Evolutionary conservation across 2,797 vertebrate genomes (phyloP), one percentile per base, ranked within the genome.

Genomic region (Dallia pectoralis): DNA sequence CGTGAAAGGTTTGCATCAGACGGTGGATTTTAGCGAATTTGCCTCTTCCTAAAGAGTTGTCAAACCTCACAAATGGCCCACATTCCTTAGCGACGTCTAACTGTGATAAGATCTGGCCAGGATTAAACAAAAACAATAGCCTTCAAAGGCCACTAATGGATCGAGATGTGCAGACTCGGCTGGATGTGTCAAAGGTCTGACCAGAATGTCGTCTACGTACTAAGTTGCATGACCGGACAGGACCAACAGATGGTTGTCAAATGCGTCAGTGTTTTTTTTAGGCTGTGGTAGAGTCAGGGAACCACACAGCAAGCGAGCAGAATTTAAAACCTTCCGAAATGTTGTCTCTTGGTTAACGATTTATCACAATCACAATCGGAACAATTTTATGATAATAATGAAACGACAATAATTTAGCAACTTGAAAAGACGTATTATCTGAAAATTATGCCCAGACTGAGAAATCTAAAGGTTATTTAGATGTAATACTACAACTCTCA

Each of bases 101-200:
- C 19, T 75, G 44, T 56, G 53, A 74, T 67, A 76, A 48, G 69
- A 76, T 72, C 69, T 53, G n/a, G 51, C 62, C 71, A 7, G 27
- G 36, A 25, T 49, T 68, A 69, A 5, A 22, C n/a, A 33, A 56
- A 18, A 33, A 25, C 53, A 80, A 83, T 27, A 27, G 64, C 22
- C 47, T 73, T 82, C 75, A 72, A 82, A 78, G 36, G 74, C 47
- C 68, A 75, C n/a, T 81, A 80, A 82, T 79, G 71, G 67, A 63
- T 74, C 25, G 49, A 74, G 80, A 84, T 82, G 18, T 19, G 51
- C 33, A 5, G 48, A 81, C 69, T 75, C 32, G 70, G 71, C 8
- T 29, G 75, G 70, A 22, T 2, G 33, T 8, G 63, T 78, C 65
- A 65, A 64, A 72, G 70, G 80, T 73, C 69, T 56, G 64, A 76